Percentiles rank a stretch among this genome's conserved stretches.
Evolutionary conservation across 2,113 vertebrate species (phyloP).

Genomic region (Parotia lawesii): DNA sequence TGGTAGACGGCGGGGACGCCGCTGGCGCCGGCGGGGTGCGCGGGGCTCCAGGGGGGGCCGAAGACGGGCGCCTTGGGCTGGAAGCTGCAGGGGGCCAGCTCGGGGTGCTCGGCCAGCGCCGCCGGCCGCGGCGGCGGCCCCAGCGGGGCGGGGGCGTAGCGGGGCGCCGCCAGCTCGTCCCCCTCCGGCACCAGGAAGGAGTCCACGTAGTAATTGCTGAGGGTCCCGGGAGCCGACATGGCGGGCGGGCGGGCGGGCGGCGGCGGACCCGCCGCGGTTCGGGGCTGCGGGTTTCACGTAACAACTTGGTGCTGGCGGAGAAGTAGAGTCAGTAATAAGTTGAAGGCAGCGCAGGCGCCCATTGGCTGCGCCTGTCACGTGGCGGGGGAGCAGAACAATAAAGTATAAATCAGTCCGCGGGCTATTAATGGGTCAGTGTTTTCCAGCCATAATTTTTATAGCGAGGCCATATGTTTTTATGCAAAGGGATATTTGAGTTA

Average conservation of each 20-base stretch:
- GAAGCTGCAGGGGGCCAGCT: slow-evolving; percentile 89
- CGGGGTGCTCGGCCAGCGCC: slow-evolving; percentile 83
- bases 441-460: slow-evolving; percentile 93
- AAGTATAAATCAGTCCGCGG: slow-evolving; percentile 97
- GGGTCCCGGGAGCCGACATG: slow-evolving; percentile 91
- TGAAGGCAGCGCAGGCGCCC: slow-evolving; percentile 78
- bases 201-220: slow-evolving; percentile 95
- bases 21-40: slow-evolving; percentile 82
- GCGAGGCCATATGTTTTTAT: slow-evolving; percentile 89
- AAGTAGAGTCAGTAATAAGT: slow-evolving; percentile 95
- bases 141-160: slow-evolving; percentile 81
- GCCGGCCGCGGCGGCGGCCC: slow-evolving; percentile 77
- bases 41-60: slow-evolving; percentile 88
- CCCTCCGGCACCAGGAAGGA: slow-evolving; percentile 88
- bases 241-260: slow-evolving; percentile 69
- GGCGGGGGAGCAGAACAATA: slow-evolving; percentile 92
- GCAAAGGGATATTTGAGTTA: slow-evolving; percentile 87
- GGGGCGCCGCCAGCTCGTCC: slow-evolving; percentile 84
- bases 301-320: slow-evolving; percentile 90
- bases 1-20: slow-evolving; percentile 85
- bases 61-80: slow-evolving; percentile 90
- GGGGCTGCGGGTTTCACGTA: slow-evolving; percentile 95
- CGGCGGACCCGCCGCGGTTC: slow-evolving; percentile 85
- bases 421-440: slow-evolving; percentile 95
- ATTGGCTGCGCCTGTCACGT: slow-evolving; percentile 88